These are phyloP conservation scores for Nothocercus julius DNA, from an alignment of 2,113 vertebrate genomes.

Conservation along the genomic window DNA sequence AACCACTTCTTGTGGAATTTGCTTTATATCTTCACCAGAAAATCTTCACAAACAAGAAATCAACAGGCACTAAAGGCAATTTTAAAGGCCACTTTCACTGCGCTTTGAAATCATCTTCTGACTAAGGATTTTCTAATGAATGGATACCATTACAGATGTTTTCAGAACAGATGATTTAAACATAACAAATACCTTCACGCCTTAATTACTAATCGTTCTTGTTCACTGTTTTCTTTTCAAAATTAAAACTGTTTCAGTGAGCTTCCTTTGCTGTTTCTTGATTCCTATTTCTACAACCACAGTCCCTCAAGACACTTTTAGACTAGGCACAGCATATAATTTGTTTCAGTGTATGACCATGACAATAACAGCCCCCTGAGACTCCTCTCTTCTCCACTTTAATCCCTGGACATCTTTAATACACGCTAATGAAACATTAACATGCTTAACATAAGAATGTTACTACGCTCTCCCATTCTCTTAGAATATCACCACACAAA, in stretches of 20 bases:
- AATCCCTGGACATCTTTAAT: background rate
- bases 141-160: background rate
- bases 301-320: background rate
- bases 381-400: background rate
- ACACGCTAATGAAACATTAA: background rate
- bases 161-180: background rate
- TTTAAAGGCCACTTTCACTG: constrained; percentile 7
- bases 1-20: background rate
- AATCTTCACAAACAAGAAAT: constrained; percentile 19
- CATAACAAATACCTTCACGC: background rate
- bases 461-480: background rate
- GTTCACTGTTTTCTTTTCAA: constrained; percentile 6
- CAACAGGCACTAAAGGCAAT: background rate
- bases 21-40: background rate
- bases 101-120: constrained; percentile 47
- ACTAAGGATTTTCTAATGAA: constrained; percentile 63
- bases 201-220: background rate
- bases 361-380: background rate
- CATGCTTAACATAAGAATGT: background rate
- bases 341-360: background rate
- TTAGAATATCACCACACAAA: background rate
- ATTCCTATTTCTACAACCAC: background rate
- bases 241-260: background rate
- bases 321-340: background rate
- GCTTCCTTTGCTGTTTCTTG: background rate